Evolutionary conservation across 2,888 invertebrate genomes (phyloP).

Genomic region (Sericinus montela): DNA sequence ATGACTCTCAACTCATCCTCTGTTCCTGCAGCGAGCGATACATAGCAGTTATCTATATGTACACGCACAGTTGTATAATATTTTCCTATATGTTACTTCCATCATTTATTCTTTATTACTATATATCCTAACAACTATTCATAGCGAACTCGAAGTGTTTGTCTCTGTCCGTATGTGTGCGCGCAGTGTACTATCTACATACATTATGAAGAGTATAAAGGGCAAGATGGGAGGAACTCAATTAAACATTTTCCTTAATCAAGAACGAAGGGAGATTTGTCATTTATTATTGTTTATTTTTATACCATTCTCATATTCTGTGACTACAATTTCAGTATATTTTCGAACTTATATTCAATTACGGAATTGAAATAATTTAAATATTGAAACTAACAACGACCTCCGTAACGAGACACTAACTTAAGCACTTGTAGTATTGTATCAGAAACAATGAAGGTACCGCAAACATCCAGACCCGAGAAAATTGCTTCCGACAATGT

Average conservation of each 20-base stretch:
- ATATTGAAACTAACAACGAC: too few relatives aligned
- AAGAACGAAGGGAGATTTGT: conserved; percentile 36
- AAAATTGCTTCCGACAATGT: too few relatives aligned
- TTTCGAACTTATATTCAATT: too few relatives aligned
- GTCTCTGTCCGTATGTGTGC: conserved; percentile 36
- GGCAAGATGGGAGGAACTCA: conserved; percentile 46
- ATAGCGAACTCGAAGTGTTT: conserved; percentile 48
- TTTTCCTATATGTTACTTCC: conserved; percentile 77
- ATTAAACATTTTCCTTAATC: conserved; percentile 72
- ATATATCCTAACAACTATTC: conserved; percentile 67
- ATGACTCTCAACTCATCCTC: conserved; percentile 35
- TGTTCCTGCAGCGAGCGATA: conserved; percentile 40
- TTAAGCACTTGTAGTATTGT: too few relatives aligned
- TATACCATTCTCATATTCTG: background rate
- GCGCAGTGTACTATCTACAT: conserved; percentile 24
- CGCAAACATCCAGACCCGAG: too few relatives aligned
- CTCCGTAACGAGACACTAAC: too few relatives aligned
- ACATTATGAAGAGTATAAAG: conserved; percentile 12
- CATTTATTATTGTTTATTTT: conserved; percentile 21
- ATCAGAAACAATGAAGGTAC: too few relatives aligned
- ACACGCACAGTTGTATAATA: conserved; percentile 76
- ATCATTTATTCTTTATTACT: conserved; percentile 79
- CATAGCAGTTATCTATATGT: conserved; percentile 66
- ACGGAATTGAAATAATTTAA: too few relatives aligned
- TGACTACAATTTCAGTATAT: background rate